Conservation (phyloP, 2,888 invertebrate genomes). For the Laspeyria flexula region DNA sequence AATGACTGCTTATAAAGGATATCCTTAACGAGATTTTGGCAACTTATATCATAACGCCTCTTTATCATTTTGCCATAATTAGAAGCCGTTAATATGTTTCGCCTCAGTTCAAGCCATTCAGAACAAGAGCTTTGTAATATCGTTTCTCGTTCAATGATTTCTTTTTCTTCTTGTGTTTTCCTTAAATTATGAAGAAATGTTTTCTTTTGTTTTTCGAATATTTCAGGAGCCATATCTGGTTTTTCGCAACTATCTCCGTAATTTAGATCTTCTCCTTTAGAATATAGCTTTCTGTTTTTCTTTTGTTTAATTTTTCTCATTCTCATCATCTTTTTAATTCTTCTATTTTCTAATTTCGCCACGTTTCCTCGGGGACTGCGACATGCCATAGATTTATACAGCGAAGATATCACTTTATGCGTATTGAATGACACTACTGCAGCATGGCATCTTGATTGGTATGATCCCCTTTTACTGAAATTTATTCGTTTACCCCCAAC, state of each 20-base stretch:
- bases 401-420: no score
- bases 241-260: slow-evolving; percentile 1
- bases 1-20: not conserved
- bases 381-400: no score
- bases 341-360: no score
- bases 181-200: not conserved
- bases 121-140: slow-evolving; percentile 4
- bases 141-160: not conserved
- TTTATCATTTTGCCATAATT: slow-evolving; percentile 8
- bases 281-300: no score
- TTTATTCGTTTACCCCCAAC: not conserved
- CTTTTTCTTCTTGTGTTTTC: not conserved
- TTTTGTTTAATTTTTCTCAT: no score
- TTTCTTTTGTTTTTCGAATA: not conserved
- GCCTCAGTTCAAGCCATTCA: slow-evolving; percentile 2
- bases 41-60: not conserved
- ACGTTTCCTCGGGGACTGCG: no score
- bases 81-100: slow-evolving; percentile 7
- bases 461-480: not conserved
- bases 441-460: not conserved
- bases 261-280: not conserved
- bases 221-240: not conserved
- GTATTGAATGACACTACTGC: not conserved
- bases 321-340: no score
- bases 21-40: not conserved